These are phyloP conservation scores for Mixornis gularis DNA, from an alignment of 2,113 vertebrate genomes.

Conservation along the genomic window DNA sequence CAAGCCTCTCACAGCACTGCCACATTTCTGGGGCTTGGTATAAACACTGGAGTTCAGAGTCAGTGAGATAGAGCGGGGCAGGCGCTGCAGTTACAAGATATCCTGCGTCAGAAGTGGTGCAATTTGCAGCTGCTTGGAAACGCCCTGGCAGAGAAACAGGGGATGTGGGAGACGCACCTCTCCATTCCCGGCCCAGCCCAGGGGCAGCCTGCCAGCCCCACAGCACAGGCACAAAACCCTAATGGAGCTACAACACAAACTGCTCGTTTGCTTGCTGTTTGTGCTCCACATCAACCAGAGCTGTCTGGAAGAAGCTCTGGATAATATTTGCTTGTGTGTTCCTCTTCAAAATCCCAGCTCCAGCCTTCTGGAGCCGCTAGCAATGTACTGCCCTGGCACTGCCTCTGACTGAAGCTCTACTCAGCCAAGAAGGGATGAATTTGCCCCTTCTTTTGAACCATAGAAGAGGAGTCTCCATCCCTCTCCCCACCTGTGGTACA, in stretches of 20 bases:
- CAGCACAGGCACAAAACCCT: background rate
- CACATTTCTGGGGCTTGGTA: background rate
- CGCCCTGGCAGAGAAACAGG: background rate
- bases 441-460: background rate
- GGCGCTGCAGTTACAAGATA: rapidly evolving
- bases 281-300: background rate
- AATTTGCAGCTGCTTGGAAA: background rate
- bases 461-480: background rate
- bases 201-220: background rate
- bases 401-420: background rate
- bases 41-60: background rate
- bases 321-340: background rate
- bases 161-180: background rate
- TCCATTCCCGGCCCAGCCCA: background rate
- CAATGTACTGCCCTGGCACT: background rate
- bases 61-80: rapidly evolving
- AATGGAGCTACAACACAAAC: background rate
- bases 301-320: background rate
- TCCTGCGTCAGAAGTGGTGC: background rate
- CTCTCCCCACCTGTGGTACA: background rate
- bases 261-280: background rate
- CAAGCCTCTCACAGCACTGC: background rate
- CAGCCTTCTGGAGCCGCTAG: background rate
- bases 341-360: background rate
- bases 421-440: background rate